Percentiles rank a stretch among this genome's conserved stretches.
These are phyloP conservation scores for Steinernema khuongi DNA, from an alignment of 1,140 invertebrate genomes.

Conservation along the genomic window DNA sequence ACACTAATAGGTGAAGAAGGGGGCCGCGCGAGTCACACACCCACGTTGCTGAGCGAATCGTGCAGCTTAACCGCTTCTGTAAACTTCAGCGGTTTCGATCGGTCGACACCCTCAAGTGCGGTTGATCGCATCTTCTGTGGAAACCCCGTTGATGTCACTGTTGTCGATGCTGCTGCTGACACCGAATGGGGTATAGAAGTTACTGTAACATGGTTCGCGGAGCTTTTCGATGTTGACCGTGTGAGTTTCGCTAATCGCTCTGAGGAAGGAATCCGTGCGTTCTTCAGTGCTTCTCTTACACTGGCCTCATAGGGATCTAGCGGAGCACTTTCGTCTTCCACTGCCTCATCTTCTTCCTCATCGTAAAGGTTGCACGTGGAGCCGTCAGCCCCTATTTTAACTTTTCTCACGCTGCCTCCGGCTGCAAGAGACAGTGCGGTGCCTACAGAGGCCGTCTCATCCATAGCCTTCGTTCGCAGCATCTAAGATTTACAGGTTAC, in stretches of 20 bases:
- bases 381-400: constrained; percentile 14
- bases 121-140: constrained; percentile 19
- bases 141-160: neutral
- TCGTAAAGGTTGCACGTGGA: constrained; percentile 33
- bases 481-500: constrained; percentile 8
- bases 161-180: neutral
- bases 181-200: neutral
- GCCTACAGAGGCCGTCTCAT: constrained; percentile 29
- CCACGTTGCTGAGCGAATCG: constrained; percentile 23
- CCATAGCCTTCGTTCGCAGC: constrained; percentile 3
- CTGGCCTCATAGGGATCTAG: neutral
- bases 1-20: neutral
- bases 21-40: neutral
- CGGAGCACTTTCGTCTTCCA: neutral
- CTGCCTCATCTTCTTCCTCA: constrained; percentile 14
- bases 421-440: constrained; percentile 31
- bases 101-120: constrained; percentile 25
- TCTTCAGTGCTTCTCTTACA: constrained; percentile 3
- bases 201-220: neutral
- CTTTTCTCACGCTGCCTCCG: constrained; percentile 10
- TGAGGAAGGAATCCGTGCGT: constrained; percentile 11
- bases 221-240: constrained; percentile 22
- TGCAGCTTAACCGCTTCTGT: constrained; percentile 29
- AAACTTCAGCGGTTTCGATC: constrained; percentile 21
- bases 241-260: constrained; percentile 15